Conservation (phyloP, 2,888 invertebrate species). For the Epinotia nisella region DNA sequence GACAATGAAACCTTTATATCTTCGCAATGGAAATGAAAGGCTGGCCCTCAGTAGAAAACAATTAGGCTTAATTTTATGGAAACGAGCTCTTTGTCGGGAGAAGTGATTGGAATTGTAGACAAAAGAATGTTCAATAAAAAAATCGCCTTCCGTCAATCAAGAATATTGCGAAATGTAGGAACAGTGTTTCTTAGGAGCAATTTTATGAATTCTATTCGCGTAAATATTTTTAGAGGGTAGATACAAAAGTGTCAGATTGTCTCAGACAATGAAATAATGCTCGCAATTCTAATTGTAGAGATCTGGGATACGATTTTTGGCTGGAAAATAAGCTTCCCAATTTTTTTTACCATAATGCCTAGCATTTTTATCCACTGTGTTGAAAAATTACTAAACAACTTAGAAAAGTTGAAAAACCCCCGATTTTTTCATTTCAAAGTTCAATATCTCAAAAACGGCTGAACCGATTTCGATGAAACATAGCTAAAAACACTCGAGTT, state of each 20-base stretch:
- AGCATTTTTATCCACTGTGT: no score
- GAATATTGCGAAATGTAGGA: conserved; percentile 8
- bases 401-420: no score
- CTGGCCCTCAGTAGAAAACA: conserved; percentile 29
- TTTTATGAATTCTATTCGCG: conserved; percentile 2
- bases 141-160: conserved; percentile 12
- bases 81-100: conserved; percentile 35
- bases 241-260: background rate
- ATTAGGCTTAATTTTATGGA: conserved; percentile 42
- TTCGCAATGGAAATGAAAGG: conserved; percentile 10
- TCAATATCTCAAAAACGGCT: no score
- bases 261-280: background rate
- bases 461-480: no score
- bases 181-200: background rate
- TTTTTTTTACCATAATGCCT: no score
- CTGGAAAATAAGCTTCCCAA: background rate
- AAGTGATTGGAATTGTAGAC: conserved; percentile 37
- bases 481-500: no score
- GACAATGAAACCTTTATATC: conserved; percentile 29
- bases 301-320: background rate
- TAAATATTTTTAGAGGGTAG: background rate
- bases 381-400: no score
- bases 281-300: background rate
- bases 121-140: conserved; percentile 27
- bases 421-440: no score